Conservation (phyloP, 2,888 invertebrate genomes). For the Petrolisthes cinctipes region DNA sequence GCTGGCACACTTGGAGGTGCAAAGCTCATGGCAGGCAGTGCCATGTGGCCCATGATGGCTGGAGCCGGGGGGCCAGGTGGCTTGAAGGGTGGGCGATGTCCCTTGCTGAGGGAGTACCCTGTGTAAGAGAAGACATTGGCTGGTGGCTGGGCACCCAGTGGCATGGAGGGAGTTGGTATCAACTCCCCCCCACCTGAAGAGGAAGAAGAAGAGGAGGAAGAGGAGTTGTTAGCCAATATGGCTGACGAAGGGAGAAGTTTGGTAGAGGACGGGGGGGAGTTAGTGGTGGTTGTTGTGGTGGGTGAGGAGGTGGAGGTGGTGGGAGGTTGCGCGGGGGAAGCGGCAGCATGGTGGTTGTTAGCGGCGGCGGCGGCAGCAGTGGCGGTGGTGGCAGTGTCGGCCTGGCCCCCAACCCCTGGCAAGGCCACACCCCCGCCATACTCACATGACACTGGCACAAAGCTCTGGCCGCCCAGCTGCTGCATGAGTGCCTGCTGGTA, state of each 20-base stretch:
- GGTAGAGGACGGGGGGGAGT: conserved; percentile 55
- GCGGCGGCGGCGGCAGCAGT: conserved; percentile 67
- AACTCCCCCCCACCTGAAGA: conserved; percentile 37
- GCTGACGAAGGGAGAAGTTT: conserved; percentile 47
- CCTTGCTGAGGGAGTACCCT: conserved; percentile 62
- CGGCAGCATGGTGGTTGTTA: conserved; percentile 66
- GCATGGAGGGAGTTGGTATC: conserved; percentile 39
- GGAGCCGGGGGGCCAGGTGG: conserved; percentile 31
- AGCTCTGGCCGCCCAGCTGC: conserved; percentile 84
- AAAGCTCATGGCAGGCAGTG: conserved; percentile 22
- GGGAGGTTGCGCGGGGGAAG: conserved; percentile 59
- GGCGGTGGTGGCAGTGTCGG: conserved; percentile 67
- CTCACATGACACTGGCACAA: conserved; percentile 99
- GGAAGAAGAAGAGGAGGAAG: conserved; percentile 56
- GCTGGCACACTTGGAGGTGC: conserved; percentile 32
- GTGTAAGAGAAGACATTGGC: conserved; percentile 63
- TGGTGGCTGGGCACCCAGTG: conserved; percentile 46
- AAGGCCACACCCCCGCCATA: conserved; percentile 72
- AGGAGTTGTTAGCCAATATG: conserved; percentile 47
- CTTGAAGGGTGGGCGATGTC: conserved; percentile 60
- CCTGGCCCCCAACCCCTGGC: conserved; percentile 65
- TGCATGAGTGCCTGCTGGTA: conserved; percentile 90
- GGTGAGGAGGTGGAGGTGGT: conserved; percentile 58
- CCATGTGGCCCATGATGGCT: conserved; percentile 39
- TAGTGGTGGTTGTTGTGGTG: conserved; percentile 54